Evolutionary conservation across 1,140 invertebrate genomes (phyloP).

Genomic region (Conus betulinus): DNA sequence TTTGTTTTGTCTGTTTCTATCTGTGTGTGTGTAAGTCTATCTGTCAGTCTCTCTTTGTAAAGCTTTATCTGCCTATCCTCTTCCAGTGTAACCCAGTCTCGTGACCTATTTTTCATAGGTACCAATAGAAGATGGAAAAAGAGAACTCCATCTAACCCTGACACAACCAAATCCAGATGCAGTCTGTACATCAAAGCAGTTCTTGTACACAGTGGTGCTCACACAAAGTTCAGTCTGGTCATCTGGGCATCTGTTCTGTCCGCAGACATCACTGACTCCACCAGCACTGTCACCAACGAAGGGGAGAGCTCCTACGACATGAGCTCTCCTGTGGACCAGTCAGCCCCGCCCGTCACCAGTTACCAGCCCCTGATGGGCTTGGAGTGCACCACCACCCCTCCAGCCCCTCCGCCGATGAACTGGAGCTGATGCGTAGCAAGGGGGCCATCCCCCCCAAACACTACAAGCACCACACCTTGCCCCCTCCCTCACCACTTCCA

Average conservation of each 20-base stretch:
- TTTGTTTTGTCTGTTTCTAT: too few species aligned
- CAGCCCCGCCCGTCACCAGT: slow-evolving; percentile 22
- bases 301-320: slow-evolving; percentile 54
- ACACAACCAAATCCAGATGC: too few species aligned
- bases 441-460: slow-evolving; percentile 70
- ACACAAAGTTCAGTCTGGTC: too few species aligned
- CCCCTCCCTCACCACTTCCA: neutral
- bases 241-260: neutral
- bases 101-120: too few species aligned
- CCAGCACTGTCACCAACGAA: slow-evolving; percentile 64
- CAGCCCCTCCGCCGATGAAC: slow-evolving; percentile 60
- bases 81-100: too few species aligned
- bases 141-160: too few species aligned
- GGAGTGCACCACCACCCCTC: slow-evolving; percentile 48
- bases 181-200: too few species aligned
- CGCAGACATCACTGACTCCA: slow-evolving; percentile 54
- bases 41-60: too few species aligned
- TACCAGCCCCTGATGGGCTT: slow-evolving; percentile 36
- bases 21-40: too few species aligned
- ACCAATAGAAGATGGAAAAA: too few species aligned
- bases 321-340: slow-evolving; percentile 32
- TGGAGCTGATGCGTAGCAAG: slow-evolving; percentile 65
- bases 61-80: too few species aligned
- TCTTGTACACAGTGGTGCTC: too few species aligned
- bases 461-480: slow-evolving; percentile 22